Conservation (phyloP, 2,797 vertebrate genomes). For the Okamejei kenojei region DNA sequence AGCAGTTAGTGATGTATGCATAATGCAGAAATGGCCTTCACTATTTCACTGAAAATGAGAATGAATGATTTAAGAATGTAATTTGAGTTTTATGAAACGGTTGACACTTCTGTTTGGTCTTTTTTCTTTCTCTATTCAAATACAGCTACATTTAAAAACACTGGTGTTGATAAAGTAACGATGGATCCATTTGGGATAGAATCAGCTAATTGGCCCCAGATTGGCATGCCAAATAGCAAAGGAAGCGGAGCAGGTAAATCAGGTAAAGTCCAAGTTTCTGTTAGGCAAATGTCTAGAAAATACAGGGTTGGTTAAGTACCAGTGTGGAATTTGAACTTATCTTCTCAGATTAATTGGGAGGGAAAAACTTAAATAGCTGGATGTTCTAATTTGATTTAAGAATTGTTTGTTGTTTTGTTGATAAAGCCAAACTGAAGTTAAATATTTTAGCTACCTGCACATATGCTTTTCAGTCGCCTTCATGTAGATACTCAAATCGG, state of each 20-base stretch:
- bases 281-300: not conserved
- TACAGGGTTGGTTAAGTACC: not conserved
- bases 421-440: not conserved
- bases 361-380: not conserved
- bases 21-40: not conserved
- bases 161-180: not conserved
- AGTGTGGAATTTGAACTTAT: not conserved
- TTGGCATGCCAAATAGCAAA: not conserved
- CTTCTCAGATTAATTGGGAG: not conserved
- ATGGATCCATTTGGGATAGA: conserved; percentile 33
- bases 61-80: not conserved
- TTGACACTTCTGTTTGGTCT: not conserved
- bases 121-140: not conserved
- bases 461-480: not conserved
- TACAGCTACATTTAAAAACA: conserved; percentile 13
- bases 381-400: not conserved
- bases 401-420: not conserved
- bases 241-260: conserved; percentile 22
- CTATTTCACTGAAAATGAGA: not conserved
- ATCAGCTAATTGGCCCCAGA: conserved; percentile 14
- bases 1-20: not conserved
- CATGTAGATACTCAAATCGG: not conserved
- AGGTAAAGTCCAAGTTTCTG: not conserved
- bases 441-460: not conserved
- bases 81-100: conserved; percentile 10